Percentiles rank a stretch among this genome's conserved stretches.
Conservation (phyloP, 2,888 invertebrate species). For the Frankliniella fusca region DNA sequence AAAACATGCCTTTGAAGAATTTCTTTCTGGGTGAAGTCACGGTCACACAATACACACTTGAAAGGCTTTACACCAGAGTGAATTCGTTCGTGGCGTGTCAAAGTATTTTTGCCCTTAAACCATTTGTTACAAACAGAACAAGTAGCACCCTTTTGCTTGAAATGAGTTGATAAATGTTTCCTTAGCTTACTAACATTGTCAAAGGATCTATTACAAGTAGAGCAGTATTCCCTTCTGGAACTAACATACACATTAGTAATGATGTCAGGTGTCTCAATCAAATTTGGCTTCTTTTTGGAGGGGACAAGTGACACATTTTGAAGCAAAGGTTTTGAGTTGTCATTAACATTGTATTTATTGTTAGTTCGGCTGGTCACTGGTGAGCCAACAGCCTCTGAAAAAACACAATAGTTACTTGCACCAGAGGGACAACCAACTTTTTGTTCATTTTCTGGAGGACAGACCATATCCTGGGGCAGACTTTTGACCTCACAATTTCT, state of each 20-base stretch:
- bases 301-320: neutral
- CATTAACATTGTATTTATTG: neutral
- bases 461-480: no score
- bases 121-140: neutral
- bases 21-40: neutral
- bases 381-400: no score
- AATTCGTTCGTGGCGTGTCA: neutral
- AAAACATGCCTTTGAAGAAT: neutral
- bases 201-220: neutral
- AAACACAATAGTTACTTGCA: no score
- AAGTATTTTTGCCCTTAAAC: neutral
- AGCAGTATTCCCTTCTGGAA: neutral
- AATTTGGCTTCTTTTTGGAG: neutral
- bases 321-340: neutral
- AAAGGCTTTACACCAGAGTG: neutral
- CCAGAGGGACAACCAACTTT: no score
- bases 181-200: neutral
- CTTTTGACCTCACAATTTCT: no score
- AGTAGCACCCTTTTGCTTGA: neutral
- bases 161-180: neutral
- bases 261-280: neutral
- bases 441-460: no score
- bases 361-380: neutral
- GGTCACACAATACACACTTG: neutral
- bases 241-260: neutral